Percentiles rank a stretch among this genome's conserved stretches.
These are phyloP conservation scores for Calameuta pallipes DNA, from an alignment of 2,888 invertebrate genomes.

Conservation along the genomic window DNA sequence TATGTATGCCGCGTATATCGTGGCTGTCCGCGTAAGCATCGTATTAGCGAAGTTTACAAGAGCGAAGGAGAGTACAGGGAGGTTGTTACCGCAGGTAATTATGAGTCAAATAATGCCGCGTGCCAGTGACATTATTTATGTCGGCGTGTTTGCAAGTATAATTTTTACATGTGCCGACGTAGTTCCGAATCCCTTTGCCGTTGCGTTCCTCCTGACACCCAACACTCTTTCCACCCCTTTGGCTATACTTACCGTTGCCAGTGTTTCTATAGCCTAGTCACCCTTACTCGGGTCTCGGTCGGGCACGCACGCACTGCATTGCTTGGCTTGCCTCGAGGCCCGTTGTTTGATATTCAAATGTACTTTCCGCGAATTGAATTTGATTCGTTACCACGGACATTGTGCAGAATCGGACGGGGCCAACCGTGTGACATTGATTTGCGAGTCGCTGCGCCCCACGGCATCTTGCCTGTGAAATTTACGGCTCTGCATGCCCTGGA, in stretches of 20 bases:
- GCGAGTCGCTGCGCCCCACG: background rate
- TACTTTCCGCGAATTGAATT: conserved; percentile 38
- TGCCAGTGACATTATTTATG: conserved; percentile 57
- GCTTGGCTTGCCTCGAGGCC: conserved; percentile 23
- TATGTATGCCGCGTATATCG: conserved; percentile 37
- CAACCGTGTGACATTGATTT: background rate
- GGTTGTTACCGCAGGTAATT: conserved; percentile 29
- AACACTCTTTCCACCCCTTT: no score
- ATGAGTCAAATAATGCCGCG: conserved; percentile 53
- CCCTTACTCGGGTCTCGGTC: conserved; percentile 3
- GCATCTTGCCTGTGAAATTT: background rate
- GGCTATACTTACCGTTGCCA: no score
- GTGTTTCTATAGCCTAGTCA: no score
- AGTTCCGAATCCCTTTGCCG: conserved; percentile 13
- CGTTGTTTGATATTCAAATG: conserved; percentile 55
- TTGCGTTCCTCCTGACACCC: no score
- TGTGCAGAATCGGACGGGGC: background rate
- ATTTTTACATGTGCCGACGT: conserved; percentile 54
- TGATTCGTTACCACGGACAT: conserved; percentile 15
- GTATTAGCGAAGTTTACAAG: no score
- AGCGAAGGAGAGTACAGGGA: no score
- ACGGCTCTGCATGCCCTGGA: background rate
- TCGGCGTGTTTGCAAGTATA: conserved; percentile 55
- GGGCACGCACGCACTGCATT: conserved; percentile 46
- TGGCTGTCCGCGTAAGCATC: no score